Percentiles rank a stretch among this genome's conserved stretches.
phyloP scores from a whole-genome alignment of 2,888 invertebrate species.

The Sphaerophoria taeniata region DNA sequence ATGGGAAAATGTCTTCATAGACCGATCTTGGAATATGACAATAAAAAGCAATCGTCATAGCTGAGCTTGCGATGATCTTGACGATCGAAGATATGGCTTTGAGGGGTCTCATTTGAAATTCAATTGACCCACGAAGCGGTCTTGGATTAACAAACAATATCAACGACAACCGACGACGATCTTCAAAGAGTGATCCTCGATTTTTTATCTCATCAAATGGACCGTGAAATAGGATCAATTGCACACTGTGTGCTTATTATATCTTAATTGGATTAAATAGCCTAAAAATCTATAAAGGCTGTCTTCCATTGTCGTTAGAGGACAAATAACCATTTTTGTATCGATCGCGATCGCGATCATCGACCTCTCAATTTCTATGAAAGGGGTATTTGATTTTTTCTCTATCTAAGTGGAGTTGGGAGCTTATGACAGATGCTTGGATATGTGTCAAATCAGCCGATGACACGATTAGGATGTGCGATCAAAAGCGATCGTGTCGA shows the following conservation, averaged over 20 bases:
- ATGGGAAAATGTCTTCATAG: slow-evolving; percentile 58
- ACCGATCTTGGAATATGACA: slow-evolving; percentile 9
- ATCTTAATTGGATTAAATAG: slow-evolving; percentile 72
- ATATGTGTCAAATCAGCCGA: slow-evolving; percentile 70
- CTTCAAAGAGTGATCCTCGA: background rate
- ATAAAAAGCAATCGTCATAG: slow-evolving; percentile 23
- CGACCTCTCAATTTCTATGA: slow-evolving; percentile 32
- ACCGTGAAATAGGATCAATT: slow-evolving; percentile 74
- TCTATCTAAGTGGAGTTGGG: background rate
- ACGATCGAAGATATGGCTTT: background rate
- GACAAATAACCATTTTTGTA: slow-evolving; percentile 61
- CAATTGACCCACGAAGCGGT: slow-evolving; percentile 35
- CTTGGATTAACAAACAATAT: slow-evolving; percentile 39
- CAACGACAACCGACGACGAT: background rate
- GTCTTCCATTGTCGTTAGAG: slow-evolving; percentile 30
- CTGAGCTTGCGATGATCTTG: background rate
- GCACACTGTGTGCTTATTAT: slow-evolving; percentile 52
- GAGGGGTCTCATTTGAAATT: slow-evolving; percentile 62
- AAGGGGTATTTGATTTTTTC: background rate
- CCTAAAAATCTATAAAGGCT: slow-evolving; percentile 45
- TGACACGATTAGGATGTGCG: slow-evolving; percentile 63
- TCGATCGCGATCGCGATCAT: slow-evolving; percentile 31
- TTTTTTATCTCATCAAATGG: slow-evolving; percentile 69
- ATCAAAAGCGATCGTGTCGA: slow-evolving; percentile 57
- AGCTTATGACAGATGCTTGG: slow-evolving; percentile 73